Evolutionary conservation across 2,797 vertebrate genomes (phyloP), one percentile per base, ranked within the genome.

Genomic region (Xenopus petersii): DNA sequence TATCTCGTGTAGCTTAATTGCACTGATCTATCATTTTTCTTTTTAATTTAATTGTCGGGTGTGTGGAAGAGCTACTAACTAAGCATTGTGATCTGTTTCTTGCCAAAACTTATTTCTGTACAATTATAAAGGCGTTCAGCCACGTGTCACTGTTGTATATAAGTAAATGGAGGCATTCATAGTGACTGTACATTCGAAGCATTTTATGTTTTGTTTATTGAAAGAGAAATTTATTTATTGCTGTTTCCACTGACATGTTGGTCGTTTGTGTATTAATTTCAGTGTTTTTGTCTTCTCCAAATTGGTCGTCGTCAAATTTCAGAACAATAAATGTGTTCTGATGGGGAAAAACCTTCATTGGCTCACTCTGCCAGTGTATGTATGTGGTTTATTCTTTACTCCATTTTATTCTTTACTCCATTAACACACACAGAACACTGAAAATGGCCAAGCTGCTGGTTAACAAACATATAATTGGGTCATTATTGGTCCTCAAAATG

Each of bases 1-100:
- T 60, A 10, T 74, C 17, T 55, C 55, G 61, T 66, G 71, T 79
- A 54, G 17, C 15, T 70, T 64, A 59, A 70, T 74, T 79, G 77
- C 77, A 79, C 77, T 79, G 73, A 79, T 33, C 7, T 56, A 17
- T 60, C 10, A 51, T 70, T 30, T 30, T 2, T 30, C 2, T 30
- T 24, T 70, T 47, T 59, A 10, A 58, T 64, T 48, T 64, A 64
- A 47, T 21, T 36, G 16, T 58, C 33, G 21, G 49, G 2, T 63
- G 64, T 33, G 12, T 59, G 10, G 49, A 59, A 15, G 21, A 65
- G 47, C 68, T 61, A 60, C 46, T 16, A 71, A 61, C 51, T 21
- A 66, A 51, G n/a, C 46, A 30, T n/a, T 46, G n/a, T 56, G 26
- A 64, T 56, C 47, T 17, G 26, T 61, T 51, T 58, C 33, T 70